phyloP scores from a whole-genome alignment of 2,113 vertebrate genomes.

The Origma solitaria region DNA sequence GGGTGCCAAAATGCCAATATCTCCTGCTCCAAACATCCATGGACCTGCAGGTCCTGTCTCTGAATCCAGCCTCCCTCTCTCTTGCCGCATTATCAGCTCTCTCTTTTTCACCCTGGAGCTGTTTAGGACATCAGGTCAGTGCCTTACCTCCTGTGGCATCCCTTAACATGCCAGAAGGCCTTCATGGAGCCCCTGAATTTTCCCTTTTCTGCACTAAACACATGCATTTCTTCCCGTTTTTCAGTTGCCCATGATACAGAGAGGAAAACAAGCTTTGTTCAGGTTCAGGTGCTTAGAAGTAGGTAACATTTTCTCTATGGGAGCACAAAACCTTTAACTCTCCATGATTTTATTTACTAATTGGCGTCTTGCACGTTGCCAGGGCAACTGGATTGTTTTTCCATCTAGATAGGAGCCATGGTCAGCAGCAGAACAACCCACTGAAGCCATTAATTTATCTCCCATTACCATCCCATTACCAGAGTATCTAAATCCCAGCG shows the following conservation, averaged over 20 bases:
- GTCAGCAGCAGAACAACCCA: background rate
- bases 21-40: background rate
- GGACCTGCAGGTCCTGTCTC: background rate
- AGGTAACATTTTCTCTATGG: background rate
- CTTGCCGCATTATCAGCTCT: background rate
- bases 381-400: background rate
- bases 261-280: background rate
- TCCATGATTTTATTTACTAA: constrained; percentile 27
- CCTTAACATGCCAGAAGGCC: background rate
- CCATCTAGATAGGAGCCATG: background rate
- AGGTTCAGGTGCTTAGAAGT: background rate
- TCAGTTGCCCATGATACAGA: fast-evolving
- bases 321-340: background rate
- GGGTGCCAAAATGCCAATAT: background rate
- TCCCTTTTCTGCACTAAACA: background rate
- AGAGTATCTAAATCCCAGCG: background rate
- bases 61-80: background rate
- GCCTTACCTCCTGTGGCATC: background rate
- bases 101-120: background rate
- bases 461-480: background rate
- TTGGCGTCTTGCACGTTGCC: background rate
- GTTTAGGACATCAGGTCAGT: background rate
- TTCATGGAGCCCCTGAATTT: background rate
- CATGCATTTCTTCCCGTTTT: background rate
- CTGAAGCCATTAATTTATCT: background rate